A percentile compares a stretch with the other conserved stretches of the same genome.
Evolutionary conservation across 2,113 vertebrate species (phyloP).

Genomic region (Collichthys lucidus): DNA sequence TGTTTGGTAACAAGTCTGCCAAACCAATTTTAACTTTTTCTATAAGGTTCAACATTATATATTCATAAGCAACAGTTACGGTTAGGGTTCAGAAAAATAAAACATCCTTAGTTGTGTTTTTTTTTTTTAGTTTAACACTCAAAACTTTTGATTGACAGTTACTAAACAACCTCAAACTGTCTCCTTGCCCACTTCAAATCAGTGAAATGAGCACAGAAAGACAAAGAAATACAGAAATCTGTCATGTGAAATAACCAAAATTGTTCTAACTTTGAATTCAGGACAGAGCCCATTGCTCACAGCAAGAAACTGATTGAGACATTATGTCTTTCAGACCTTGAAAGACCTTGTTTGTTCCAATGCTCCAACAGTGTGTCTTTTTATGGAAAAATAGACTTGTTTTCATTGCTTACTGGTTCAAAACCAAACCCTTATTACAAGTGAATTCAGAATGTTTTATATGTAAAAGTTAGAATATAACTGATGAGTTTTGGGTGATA

Average conservation of each 20-base stretch:
- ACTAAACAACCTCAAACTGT: neutral
- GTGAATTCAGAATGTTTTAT: neutral
- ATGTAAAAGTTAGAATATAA: neutral
- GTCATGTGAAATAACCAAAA: neutral
- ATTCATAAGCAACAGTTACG: neutral
- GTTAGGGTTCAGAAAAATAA: neutral
- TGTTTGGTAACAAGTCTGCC: neutral
- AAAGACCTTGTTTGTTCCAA: neutral
- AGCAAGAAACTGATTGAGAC: neutral
- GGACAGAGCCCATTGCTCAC: neutral
- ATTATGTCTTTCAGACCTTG: neutral
- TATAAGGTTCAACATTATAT: neutral
- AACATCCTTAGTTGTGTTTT: too few relatives aligned
- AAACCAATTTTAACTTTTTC: neutral
- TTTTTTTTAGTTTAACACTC: too few relatives aligned
- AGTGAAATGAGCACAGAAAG: neutral
- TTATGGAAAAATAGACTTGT: neutral
- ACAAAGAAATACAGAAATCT: neutral
- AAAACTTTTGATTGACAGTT: neutral
- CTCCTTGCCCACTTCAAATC: neutral
- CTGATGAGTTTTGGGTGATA: neutral
- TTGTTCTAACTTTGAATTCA: neutral
- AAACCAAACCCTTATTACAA: neutral
- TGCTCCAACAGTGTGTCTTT: neutral
- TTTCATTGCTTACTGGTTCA: neutral